Conservation (phyloP, 1,140 invertebrate genomes). For the Drosophila pseudoobscura region DNA sequence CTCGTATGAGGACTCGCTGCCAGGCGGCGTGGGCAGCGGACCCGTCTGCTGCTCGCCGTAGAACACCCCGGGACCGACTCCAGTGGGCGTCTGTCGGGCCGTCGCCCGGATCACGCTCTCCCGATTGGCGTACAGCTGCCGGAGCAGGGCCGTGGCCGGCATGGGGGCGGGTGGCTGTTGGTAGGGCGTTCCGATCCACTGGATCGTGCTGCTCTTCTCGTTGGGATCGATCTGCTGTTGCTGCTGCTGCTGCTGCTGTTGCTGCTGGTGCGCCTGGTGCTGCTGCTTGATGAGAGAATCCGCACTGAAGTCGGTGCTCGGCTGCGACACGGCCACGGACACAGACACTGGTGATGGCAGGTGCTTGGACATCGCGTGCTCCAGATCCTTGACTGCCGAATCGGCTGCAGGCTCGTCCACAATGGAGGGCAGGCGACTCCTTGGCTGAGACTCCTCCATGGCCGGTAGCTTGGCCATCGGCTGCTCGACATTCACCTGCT, state of each 20-base stretch:
- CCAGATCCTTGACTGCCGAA: slow-evolving; percentile 89
- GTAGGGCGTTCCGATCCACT: slow-evolving; percentile 94
- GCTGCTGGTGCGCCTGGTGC: slow-evolving; percentile 88
- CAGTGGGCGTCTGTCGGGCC: slow-evolving; percentile 82
- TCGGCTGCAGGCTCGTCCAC: slow-evolving; percentile 71
- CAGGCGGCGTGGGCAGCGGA: slow-evolving; percentile 93
- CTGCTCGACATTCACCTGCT: slow-evolving; percentile 59
- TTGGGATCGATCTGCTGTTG: slow-evolving; percentile 83
- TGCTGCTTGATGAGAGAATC: slow-evolving; percentile 90
- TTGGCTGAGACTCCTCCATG: slow-evolving; percentile 64
- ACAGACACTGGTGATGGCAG: slow-evolving; percentile 86
- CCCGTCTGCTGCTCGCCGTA: slow-evolving; percentile 86
- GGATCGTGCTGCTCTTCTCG: slow-evolving; percentile 90
- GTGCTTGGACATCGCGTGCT: slow-evolving; percentile 98
- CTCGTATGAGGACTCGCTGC: slow-evolving; percentile 91
- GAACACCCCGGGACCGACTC: slow-evolving; percentile 74
- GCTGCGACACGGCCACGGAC: slow-evolving; percentile 56
- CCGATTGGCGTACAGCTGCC: slow-evolving; percentile 95
- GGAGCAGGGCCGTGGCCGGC: slow-evolving; percentile 92
- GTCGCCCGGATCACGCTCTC: slow-evolving; percentile 95
- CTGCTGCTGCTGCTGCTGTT: slow-evolving; percentile 89
- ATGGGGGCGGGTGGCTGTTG: slow-evolving; percentile 88
- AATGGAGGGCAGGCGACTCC: slow-evolving; percentile 70
- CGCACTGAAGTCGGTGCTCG: slow-evolving; percentile 91
- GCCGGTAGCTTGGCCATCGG: slow-evolving; percentile 70